Evolutionary conservation across 2,888 invertebrate genomes (phyloP).

Genomic region (Mimas tiliae): DNA sequence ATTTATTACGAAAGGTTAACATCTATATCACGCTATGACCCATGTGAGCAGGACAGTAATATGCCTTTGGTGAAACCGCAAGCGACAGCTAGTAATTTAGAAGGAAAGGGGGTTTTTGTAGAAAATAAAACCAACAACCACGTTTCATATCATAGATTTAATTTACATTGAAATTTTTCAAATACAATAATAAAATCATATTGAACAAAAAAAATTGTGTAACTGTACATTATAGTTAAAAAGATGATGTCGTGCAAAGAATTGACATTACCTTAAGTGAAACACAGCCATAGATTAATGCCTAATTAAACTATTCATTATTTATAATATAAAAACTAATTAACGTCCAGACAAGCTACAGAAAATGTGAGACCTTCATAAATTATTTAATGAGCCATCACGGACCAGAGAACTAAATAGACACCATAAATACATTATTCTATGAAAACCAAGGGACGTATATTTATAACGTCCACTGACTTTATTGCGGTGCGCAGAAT

Average conservation of each 20-base stretch:
- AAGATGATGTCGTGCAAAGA: conserved; percentile 81
- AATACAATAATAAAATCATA: conserved; percentile 56
- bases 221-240: conserved; percentile 71
- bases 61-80: too few relatives aligned
- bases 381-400: conserved; percentile 39
- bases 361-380: conserved; percentile 44
- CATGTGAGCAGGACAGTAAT: too few relatives aligned
- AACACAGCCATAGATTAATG: conserved; percentile 83
- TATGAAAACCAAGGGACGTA: too few relatives aligned
- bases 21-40: too few relatives aligned
- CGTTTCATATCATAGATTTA: conserved; percentile 62
- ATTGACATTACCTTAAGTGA: conserved; percentile 83
- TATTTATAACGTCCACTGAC: too few relatives aligned
- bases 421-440: too few relatives aligned
- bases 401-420: too few relatives aligned
- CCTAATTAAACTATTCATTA: conserved; percentile 45
- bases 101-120: not conserved
- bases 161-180: conserved; percentile 77
- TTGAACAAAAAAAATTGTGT: conserved; percentile 58
- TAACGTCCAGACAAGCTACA: conserved; percentile 50
- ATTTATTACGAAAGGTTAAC: too few relatives aligned
- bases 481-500: too few relatives aligned
- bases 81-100: too few relatives aligned
- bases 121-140: not conserved
- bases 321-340: conserved; percentile 50